Conservation (phyloP, 1,140 invertebrate genomes). For the Drosophila baimaii region DNA sequence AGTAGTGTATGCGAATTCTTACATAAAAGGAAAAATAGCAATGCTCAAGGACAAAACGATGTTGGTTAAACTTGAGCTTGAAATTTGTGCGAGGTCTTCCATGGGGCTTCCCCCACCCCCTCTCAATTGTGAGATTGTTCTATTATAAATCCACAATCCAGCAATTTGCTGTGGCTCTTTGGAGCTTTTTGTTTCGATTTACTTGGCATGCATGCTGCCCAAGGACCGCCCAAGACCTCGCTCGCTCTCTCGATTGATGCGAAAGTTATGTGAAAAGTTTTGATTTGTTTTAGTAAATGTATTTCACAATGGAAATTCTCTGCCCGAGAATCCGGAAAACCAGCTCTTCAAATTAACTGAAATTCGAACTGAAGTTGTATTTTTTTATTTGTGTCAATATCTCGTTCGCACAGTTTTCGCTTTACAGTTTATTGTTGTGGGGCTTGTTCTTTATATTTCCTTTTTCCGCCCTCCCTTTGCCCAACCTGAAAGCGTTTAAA, state of each 20-base stretch:
- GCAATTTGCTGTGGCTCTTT: conserved; percentile 48
- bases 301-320: conserved; percentile 64
- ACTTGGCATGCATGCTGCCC: conserved; percentile 53
- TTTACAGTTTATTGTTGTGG: conserved; percentile 45
- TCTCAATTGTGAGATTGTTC: not conserved
- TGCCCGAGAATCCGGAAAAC: conserved; percentile 26
- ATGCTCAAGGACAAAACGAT: conserved; percentile 32
- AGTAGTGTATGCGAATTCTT: not conserved
- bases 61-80: conserved; percentile 66
- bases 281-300: conserved; percentile 80
- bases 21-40: conserved; percentile 19
- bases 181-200: conserved; percentile 58
- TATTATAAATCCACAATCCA: conserved; percentile 62
- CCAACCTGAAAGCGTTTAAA: conserved; percentile 45
- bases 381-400: conserved; percentile 53
- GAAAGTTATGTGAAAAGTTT: conserved; percentile 81
- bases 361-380: conserved; percentile 56
- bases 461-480: conserved; percentile 3
- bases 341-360: conserved; percentile 70
- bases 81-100: conserved; percentile 38
- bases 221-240: not conserved
- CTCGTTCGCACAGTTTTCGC: conserved; percentile 33
- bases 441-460: conserved; percentile 28
- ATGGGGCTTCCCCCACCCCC: not conserved
- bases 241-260: conserved; percentile 58